These are phyloP conservation scores for Noturus placidus DNA, from an alignment of 2,113 vertebrate genomes.

Conservation along the genomic window DNA sequence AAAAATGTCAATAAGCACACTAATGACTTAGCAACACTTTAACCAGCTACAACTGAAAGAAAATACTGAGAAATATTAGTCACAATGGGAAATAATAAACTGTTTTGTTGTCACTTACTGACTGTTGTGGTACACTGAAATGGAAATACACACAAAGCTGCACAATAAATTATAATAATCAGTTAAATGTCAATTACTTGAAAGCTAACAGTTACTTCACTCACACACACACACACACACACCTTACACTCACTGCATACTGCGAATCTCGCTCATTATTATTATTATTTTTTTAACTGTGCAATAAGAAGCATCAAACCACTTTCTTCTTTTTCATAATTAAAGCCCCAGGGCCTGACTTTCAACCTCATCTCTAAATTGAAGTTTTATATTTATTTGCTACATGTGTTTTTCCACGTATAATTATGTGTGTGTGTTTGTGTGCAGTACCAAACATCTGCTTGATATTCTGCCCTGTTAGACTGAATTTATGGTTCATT, in stretches of 20 bases:
- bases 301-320: background rate
- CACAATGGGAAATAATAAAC: background rate
- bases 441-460: background rate
- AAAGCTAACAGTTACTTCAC: too few species aligned
- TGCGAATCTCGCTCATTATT: background rate
- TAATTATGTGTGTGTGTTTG: background rate
- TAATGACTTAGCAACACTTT: background rate
- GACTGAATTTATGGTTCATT: background rate
- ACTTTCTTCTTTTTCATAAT: slow-evolving; percentile 16
- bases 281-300: too few species aligned
- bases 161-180: background rate
- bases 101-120: slow-evolving; percentile 1
- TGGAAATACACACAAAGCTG: background rate
- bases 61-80: background rate
- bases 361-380: background rate
- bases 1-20: background rate
- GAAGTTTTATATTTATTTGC: background rate
- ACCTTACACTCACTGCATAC: background rate
- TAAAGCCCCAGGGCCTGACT: background rate
- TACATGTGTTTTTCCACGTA: background rate
- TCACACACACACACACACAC: too few species aligned
- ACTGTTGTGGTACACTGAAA: background rate
- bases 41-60: background rate
- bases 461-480: background rate
- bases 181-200: background rate